Conservation (phyloP, 2,888 invertebrate species). For the Ormyrus labotus region DNA sequence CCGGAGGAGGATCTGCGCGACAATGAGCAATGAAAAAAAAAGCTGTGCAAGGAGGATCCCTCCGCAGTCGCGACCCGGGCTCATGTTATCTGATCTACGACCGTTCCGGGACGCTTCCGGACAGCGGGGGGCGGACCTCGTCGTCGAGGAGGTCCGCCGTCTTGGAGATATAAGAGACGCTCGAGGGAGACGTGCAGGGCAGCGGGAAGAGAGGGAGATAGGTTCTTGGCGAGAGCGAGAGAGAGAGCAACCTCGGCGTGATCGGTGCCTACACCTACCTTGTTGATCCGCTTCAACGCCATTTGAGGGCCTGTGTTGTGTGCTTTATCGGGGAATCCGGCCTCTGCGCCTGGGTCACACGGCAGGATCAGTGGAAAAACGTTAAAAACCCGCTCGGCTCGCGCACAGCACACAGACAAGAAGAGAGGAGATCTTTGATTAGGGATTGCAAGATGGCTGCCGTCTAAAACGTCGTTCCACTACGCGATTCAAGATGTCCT, state of each 20-base stretch:
- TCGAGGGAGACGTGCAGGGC: background rate
- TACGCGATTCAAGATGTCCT: slow-evolving; percentile 80
- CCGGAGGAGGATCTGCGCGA: too few relatives aligned
- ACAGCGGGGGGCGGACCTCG: background rate
- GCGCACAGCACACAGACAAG: slow-evolving; percentile 76
- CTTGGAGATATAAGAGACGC: background rate
- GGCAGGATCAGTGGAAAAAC: slow-evolving; percentile 14
- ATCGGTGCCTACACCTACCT: slow-evolving; percentile 81
- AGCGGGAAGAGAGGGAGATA: slow-evolving; percentile 9
- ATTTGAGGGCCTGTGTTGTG: slow-evolving; percentile 77
- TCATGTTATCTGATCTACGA: background rate
- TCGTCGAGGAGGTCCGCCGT: slow-evolving; percentile 15
- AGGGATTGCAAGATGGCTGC: slow-evolving; percentile 92
- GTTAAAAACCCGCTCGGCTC: slow-evolving; percentile 75
- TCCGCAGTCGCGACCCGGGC: background rate
- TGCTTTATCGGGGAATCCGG: slow-evolving; percentile 39
- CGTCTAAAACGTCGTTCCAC: slow-evolving; percentile 86
- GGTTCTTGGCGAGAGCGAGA: background rate
- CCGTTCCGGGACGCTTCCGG: too few relatives aligned
- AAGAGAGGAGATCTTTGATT: slow-evolving; percentile 87
- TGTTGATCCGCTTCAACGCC: slow-evolving; percentile 98
- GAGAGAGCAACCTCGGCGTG: background rate
- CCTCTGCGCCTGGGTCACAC: slow-evolving; percentile 29
- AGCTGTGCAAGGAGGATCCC: too few relatives aligned
- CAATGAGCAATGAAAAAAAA: too few relatives aligned